Evolutionary conservation across 23 tunicate genomes (phyloP).

Genomic region (Oikopleura dioica): DNA sequence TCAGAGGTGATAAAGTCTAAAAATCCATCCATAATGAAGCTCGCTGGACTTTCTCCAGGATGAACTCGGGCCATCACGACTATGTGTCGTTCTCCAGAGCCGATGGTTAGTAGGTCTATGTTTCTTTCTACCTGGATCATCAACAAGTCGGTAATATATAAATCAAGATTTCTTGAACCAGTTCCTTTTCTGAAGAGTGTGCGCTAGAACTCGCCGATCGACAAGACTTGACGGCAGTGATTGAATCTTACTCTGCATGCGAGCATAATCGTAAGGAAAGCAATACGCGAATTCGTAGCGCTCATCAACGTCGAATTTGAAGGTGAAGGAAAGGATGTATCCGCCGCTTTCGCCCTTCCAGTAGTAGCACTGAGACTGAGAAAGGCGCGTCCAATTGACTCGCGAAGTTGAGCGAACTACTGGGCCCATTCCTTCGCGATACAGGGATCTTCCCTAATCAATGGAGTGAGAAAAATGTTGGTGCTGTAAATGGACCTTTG

Average conservation of each 20-base stretch:
- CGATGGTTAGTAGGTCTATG: not conserved
- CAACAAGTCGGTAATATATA: no score
- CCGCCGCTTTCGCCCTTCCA: not conserved
- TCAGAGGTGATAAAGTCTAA: slow-evolving; percentile 49
- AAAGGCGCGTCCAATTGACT: slow-evolving; percentile 39
- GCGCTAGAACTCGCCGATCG: not conserved
- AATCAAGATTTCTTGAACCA: no score
- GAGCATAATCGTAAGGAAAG: slow-evolving; percentile 55
- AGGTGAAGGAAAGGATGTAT: slow-evolving; percentile 85
- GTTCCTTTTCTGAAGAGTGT: not conserved
- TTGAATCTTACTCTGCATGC: slow-evolving; percentile 49
- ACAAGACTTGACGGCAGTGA: not conserved
- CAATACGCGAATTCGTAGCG: slow-evolving; percentile 69
- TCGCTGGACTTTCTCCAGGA: slow-evolving; percentile 86
- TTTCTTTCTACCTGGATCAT: no score
- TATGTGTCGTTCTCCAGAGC: not conserved
- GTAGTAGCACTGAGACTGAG: not conserved
- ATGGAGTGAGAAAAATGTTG: no score
- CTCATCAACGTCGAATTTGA: slow-evolving; percentile 73
- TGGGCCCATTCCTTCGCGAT: slow-evolving; percentile 94
- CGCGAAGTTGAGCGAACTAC: slow-evolving; percentile 76
- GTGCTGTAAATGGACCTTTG: no score
- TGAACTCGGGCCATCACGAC: slow-evolving; percentile 81
- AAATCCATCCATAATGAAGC: slow-evolving; percentile 80
- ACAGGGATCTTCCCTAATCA: slow-evolving; percentile 14